A percentile compares a stretch with the other conserved stretches of the same genome.
phyloP scores from a whole-genome alignment of 2,113 vertebrate species.

The Sinocyclocheilus grahami region DNA sequence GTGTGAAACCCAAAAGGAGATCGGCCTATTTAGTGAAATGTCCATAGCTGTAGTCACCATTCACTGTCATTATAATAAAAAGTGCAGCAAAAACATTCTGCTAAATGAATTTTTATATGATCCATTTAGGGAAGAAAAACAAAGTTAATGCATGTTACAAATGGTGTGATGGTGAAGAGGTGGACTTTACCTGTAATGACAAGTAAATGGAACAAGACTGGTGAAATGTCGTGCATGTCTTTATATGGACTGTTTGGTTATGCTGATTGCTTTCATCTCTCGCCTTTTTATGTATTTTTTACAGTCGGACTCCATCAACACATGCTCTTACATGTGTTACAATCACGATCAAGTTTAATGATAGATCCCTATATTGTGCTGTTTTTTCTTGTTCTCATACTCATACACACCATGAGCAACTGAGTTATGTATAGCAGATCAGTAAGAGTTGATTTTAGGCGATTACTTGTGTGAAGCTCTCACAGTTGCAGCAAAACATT shows the following conservation, averaged over 20 bases:
- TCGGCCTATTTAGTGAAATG: background rate
- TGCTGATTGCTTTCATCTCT: slow-evolving; percentile 53
- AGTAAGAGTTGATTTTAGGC: slow-evolving; percentile 62
- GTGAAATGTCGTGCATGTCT: background rate
- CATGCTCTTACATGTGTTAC: background rate
- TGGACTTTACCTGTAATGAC: background rate
- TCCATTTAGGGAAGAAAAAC: background rate
- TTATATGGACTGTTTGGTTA: slow-evolving; percentile 48
- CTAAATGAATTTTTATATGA: background rate
- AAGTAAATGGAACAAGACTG: background rate
- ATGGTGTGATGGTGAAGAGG: background rate
- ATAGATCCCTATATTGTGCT: background rate
- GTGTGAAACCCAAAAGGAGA: background rate
- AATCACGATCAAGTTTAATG: background rate
- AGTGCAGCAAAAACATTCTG: too few species aligned
- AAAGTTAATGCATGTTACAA: background rate
- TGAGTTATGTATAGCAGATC: slow-evolving; percentile 44
- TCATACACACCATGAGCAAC: slow-evolving; percentile 31
- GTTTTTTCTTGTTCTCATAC: background rate
- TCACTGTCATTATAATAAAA: background rate
- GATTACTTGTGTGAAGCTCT: slow-evolving; percentile 66
- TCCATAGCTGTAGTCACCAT: background rate
- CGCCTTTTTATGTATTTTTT: slow-evolving; percentile 57
- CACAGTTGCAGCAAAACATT: slow-evolving; percentile 39
- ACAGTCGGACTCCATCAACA: background rate